Evolutionary conservation across 2,113 vertebrate genomes (phyloP).

Genomic region (Pterocles gutturalis): DNA sequence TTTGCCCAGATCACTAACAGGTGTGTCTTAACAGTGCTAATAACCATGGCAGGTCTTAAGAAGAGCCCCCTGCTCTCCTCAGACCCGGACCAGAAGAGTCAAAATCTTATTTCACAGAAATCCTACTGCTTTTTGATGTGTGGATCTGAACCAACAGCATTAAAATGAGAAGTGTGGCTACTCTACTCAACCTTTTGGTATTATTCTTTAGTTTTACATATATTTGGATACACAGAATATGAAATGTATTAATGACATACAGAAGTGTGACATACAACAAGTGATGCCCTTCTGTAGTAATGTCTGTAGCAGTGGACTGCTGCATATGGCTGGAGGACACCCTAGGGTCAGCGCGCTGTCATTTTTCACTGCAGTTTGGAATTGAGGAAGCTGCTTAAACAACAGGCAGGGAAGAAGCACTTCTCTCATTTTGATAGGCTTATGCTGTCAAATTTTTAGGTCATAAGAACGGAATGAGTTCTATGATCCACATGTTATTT

Average conservation of each 20-base stretch:
- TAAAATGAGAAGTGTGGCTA: neutral
- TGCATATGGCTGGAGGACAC: neutral
- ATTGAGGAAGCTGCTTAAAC: neutral
- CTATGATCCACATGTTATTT: constrained; percentile 23
- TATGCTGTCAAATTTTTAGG: constrained; percentile 30
- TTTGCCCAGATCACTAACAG: neutral
- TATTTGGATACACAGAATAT: neutral
- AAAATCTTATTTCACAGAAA: neutral
- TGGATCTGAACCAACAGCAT: neutral
- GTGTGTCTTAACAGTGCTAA: neutral
- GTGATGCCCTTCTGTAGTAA: neutral
- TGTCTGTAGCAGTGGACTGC: neutral
- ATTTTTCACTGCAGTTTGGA: neutral
- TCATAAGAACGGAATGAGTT: constrained; percentile 46
- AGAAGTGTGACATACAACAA: neutral
- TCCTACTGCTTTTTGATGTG: neutral
- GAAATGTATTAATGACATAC: neutral
- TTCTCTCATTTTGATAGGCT: constrained; percentile 24
- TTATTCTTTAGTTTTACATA: neutral
- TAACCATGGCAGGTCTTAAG: neutral
- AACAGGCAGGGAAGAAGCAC: neutral
- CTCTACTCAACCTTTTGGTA: neutral
- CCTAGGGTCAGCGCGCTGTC: neutral
- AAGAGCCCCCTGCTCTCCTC: neutral
- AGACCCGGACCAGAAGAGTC: neutral